These are phyloP conservation scores for Spinus pinus DNA, from an alignment of 2,797 vertebrate genomes.

Conservation along the genomic window DNA sequence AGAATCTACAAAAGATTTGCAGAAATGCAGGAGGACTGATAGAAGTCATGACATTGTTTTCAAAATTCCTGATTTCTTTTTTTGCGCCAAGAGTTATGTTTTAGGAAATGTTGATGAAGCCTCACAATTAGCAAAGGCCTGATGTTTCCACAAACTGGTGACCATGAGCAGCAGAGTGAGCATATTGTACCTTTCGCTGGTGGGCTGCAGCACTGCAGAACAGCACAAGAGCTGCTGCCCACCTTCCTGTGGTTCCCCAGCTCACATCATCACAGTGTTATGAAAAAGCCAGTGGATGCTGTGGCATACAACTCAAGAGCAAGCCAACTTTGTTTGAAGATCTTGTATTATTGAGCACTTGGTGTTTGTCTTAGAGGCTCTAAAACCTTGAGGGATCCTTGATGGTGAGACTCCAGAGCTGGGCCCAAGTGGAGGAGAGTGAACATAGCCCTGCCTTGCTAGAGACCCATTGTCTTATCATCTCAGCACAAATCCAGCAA, in stretches of 20 bases:
- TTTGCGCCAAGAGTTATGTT: not conserved
- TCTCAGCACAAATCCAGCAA: not conserved
- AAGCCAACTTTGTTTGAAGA: not conserved
- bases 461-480: not conserved
- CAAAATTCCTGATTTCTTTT: not conserved
- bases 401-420: not conserved
- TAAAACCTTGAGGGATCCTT: not conserved
- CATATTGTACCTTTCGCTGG: not conserved
- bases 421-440: accelerated
- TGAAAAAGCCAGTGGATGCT: not conserved
- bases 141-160: not conserved
- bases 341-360: not conserved
- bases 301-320: not conserved
- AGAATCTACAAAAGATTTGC: not conserved
- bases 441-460: not conserved
- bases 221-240: not conserved
- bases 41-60: not conserved
- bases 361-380: not conserved
- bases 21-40: not conserved
- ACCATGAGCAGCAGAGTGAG: not conserved
- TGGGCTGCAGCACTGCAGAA: not conserved
- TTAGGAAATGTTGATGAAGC: not conserved
- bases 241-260: not conserved
- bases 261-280: not conserved
- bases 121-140: not conserved